These are phyloP conservation scores for Neosilurus mollespiculum DNA, from an alignment of 2,797 vertebrate genomes.

Conservation along the genomic window DNA sequence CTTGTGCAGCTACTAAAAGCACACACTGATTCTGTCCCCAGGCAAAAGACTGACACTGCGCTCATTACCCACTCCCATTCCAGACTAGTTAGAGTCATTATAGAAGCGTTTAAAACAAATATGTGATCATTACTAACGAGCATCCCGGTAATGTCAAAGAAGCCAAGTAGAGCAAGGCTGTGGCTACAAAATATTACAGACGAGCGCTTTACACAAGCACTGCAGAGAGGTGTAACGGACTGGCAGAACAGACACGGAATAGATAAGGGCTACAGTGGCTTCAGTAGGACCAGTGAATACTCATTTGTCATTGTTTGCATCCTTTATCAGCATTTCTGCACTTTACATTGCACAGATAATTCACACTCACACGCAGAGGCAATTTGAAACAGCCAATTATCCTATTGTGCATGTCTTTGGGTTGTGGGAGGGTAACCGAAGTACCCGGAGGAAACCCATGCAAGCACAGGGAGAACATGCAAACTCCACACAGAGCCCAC, in stretches of 20 bases:
- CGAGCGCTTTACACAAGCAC: background rate
- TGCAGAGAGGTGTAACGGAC: background rate
- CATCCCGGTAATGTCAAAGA: background rate
- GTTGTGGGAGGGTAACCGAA: too few relatives aligned
- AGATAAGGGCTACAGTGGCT: background rate
- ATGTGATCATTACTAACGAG: background rate
- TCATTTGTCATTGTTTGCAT: too few relatives aligned
- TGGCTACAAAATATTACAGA: background rate
- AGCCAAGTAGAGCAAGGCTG: background rate
- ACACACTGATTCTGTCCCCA: background rate
- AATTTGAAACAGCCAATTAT: too few relatives aligned
- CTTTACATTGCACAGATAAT: too few relatives aligned
- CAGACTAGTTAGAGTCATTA: background rate
- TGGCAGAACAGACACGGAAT: background rate
- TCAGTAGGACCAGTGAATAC: too few relatives aligned
- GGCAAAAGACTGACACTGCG: background rate
- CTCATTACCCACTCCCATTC: background rate
- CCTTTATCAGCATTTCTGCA: too few relatives aligned
- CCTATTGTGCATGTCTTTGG: too few relatives aligned
- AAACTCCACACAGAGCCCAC: too few relatives aligned
- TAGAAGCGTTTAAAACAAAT: background rate
- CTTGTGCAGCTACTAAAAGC: background rate
- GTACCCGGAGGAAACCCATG: too few relatives aligned
- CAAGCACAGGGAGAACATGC: too few relatives aligned
- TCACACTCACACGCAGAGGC: too few relatives aligned